phyloP scores from a whole-genome alignment of 2,797 vertebrate genomes.

The Microctenopoma stevenorrisi region DNA sequence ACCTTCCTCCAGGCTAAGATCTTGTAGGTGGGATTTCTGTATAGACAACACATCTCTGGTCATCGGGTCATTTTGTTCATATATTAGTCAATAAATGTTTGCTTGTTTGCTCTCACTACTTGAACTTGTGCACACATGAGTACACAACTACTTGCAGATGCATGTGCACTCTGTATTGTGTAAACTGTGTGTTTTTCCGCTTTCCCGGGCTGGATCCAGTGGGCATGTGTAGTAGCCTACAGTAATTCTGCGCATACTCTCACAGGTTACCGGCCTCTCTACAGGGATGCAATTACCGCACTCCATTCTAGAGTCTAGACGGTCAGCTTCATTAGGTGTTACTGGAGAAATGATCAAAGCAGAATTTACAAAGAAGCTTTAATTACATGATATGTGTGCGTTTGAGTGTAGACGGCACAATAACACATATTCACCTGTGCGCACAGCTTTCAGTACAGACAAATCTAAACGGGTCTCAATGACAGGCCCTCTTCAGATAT shows the following conservation, averaged over 20 bases:
- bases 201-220: slow-evolving; percentile 38
- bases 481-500: slow-evolving; percentile 62
- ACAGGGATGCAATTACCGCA: slow-evolving; percentile 82
- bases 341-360: slow-evolving; percentile 79
- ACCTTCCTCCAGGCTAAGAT: slow-evolving; percentile 67
- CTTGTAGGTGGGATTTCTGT: slow-evolving; percentile 71
- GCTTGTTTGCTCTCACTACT: slow-evolving; percentile 52
- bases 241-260: slow-evolving; percentile 68
- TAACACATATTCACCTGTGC: slow-evolving; percentile 49
- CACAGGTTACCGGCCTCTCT: slow-evolving; percentile 68
- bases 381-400: slow-evolving; percentile 59
- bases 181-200: slow-evolving; percentile 43
- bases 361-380: slow-evolving; percentile 81
- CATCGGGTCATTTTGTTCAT: slow-evolving; percentile 52
- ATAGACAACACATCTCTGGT: slow-evolving; percentile 56
- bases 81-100: slow-evolving; percentile 63
- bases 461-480: slow-evolving; percentile 62
- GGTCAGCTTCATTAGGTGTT: slow-evolving; percentile 78
- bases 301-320: slow-evolving; percentile 62
- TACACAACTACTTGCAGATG: slow-evolving; percentile 30
- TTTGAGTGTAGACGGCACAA: slow-evolving; percentile 29
- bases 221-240: slow-evolving; percentile 40
- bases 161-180: slow-evolving; percentile 20
- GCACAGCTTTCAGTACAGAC: neutral
- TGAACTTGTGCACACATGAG: slow-evolving; percentile 29